Evolutionary conservation across 2,113 vertebrate species (phyloP), one percentile per base, ranked within the genome.

Genomic region (Limnothrissa miodon): DNA sequence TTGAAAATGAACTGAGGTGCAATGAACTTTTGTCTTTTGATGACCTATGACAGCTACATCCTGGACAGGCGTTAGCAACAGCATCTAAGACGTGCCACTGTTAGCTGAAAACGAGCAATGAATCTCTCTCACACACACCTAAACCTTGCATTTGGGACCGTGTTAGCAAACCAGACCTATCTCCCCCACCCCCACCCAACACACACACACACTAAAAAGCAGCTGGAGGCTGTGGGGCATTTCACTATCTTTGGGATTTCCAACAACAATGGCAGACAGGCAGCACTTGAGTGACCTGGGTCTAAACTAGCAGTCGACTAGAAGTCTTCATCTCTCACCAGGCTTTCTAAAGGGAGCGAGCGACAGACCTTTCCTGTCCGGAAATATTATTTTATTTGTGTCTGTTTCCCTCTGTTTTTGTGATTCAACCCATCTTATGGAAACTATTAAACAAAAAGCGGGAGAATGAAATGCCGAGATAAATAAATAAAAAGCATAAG

Each of bases 401-500:
- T 82, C 48, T 1, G 39, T 86, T 84, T 46, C 0, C 45, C n/a
- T 82, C 51, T 36, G 70, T 78, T 66, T 45, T 86, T 85, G 25
- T 79, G 78, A 89, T 90, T 59, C 79, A 79, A 80, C 59, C 82
- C 83, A 70, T 83, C 87, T 86, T 87, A 92, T 93, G 92, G 91
- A 93, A 94, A 90, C 88, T 89, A 91, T 90, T 89, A 85, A 86
- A 91, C 84, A 82, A 82, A 86, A 66, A 84, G 56, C 78, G 13
- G 45, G 45, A 53, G 39, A 70, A 80, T 85, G 90, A 88, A 90
- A 90, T 86, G 81, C 82, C 74, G 78, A 91, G 84, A 90, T 89
- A 92, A 90, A 92, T 89, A 92, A 92, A 92, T 87, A 86, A 89
- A 92, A 87, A 88, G 87, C 78, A 44, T 39, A 78, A 87, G 89